Base-by-base conservation (phyloP, 2,113 vertebrate genomes). In the Lates calcarifer region DNA sequence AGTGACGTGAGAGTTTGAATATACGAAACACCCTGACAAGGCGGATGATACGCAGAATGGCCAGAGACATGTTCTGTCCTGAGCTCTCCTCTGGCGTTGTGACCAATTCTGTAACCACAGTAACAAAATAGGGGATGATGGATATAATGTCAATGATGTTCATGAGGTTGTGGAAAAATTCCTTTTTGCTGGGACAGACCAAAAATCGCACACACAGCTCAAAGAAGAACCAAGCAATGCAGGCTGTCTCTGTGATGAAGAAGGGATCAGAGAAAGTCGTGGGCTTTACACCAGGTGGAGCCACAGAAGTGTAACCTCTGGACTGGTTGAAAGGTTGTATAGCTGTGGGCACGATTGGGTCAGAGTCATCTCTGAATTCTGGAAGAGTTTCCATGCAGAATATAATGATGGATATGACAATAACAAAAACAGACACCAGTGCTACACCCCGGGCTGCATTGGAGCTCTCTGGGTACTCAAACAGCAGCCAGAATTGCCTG, bases 341-440 rank as follows among this genome's bases (percentile, higher is more conserved):
- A 0, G 28, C 65, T 3, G 82, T 87, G 78, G 91, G 84, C 13
- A 92, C 74, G 41, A 93, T 41, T 35, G 67, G 64, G 31, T 94
- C 94, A 0, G 82, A 45, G 3, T 99, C 97, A 71, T 99, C 98
- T 66, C 96, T 95, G 88, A 99, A 99, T 91, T 98, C 97, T 0
- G 98, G 98, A 10, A 99, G 92, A 0, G 98, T 99, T 91, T 99
- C 98, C 92, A 99, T 91, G 88, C 98, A 99, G 95, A 99, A 99
- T 87, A 97, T 98, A 74, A 98, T 95, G 71, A 99, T 99, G 70
- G 98, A 99, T 86, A 99, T 96, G 78, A 99, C 95, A 6, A 99
- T 98, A 24, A 99, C 97, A 75, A 98, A 89, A 61, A 99, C 95
- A 0, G 98, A 99, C 58, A 99, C 97, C 76, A 98, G 82, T 2